A percentile compares a stretch with the other conserved stretches of the same genome.
Conservation (phyloP, 2,113 vertebrate genomes). For the Microcebus ravelobensis region DNA sequence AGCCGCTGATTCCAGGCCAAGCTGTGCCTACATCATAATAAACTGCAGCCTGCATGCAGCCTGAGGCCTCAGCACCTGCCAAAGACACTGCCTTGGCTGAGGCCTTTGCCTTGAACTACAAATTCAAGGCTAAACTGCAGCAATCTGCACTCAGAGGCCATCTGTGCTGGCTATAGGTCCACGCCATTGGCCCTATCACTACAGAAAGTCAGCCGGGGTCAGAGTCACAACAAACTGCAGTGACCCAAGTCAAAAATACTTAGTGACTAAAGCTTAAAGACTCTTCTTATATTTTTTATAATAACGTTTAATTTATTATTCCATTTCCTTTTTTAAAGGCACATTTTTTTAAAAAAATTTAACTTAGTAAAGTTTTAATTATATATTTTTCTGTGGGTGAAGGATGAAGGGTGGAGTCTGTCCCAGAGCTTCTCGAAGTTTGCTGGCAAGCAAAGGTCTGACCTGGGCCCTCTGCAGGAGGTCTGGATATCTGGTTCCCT, state of each 20-base stretch:
- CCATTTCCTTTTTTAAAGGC: neutral
- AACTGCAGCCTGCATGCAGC: neutral
- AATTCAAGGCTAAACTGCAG: conserved; percentile 31
- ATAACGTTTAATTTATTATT: neutral
- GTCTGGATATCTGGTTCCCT: neutral
- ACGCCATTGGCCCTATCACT: neutral
- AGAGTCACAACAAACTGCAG: neutral
- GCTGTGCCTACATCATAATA: neutral
- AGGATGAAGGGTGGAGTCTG: neutral
- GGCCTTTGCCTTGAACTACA: neutral
- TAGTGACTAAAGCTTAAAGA: neutral
- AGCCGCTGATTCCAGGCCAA: neutral
- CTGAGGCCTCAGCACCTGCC: neutral
- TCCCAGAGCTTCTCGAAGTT: neutral
- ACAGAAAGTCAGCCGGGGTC: neutral
- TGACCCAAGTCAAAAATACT: neutral
- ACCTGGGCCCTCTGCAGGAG: neutral
- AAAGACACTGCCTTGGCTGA: neutral
- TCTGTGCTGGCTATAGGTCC: conserved; percentile 1
- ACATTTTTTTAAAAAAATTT: neutral
- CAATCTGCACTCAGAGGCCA: neutral
- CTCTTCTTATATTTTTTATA: too few relatives aligned
- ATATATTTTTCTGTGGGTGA: neutral
- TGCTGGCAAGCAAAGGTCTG: neutral
- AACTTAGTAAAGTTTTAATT: neutral